Base-by-base conservation (phyloP, 2,888 invertebrate species). In the Villa cingulata region DNA sequence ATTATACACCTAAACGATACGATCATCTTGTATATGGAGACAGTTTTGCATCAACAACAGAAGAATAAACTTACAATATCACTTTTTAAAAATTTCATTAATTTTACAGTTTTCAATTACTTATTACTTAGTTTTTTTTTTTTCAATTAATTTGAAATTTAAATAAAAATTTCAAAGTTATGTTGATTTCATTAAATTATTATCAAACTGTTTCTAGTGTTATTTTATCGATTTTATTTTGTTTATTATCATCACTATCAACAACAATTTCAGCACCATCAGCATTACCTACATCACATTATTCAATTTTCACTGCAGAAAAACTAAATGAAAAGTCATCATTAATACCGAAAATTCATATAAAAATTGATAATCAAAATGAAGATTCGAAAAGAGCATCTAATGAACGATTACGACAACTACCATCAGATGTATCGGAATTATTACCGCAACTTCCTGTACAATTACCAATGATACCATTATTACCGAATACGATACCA, bases 201-300 rank as follows among this genome's bases (percentile, higher is more conserved):
- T n/a, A 48, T 37, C 43, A 43, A 46, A 43, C 48, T 19, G 40
- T 51, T 14, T 36, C 46, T 38, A 48, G 48, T 45, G 44, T 51
- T 29, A 37, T 46, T 12, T 29, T 44, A 34, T 45, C 51, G 14
- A 19, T 44, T 3, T 20, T 37, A 23, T 23, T 43, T 37, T 41
- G 46, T 40, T 6, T 9, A 23, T 1, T 19, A 23, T 19, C 18
- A 19, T 14, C 46, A 15, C 20, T 27, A 27, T 20, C 44, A 36
- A 20, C 16, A 36, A 42, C 37, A 37, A 40, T 27, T 9, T 27
- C 27, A 9, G 6, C 27, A 27, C 10, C 27, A 27, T 27, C 27
- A 27, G 6, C 27, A 27, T 9, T 9, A 27, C 10, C 27, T 2
- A 32, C 29, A 15, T 10, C 15, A 23, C 23, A 4, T 38, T n/a